Evolutionary conservation across 2,797 vertebrate genomes (phyloP).

Genomic region (Phalanger gymnotis): DNA sequence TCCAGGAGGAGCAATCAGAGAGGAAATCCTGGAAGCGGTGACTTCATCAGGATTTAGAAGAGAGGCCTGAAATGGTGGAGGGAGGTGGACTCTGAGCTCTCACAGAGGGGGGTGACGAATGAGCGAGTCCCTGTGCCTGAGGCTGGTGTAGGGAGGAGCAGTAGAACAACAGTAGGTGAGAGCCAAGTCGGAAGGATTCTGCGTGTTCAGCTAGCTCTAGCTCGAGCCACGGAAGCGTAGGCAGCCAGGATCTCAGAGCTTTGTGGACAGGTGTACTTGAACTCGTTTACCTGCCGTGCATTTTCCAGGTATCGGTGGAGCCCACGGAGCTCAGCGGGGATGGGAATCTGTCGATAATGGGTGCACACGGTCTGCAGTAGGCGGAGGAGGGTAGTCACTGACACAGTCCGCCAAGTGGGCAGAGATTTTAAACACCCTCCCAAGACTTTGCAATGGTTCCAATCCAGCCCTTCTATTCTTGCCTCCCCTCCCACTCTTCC

Average conservation of each 20-base stretch:
- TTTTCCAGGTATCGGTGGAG: constrained; percentile 89
- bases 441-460: not conserved
- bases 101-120: not conserved
- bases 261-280: constrained; percentile 91
- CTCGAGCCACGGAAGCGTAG: constrained; percentile 86
- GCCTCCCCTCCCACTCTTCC: not conserved
- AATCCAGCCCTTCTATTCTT: not conserved
- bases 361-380: constrained; percentile 89
- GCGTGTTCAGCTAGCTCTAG: not conserved
- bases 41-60: not conserved
- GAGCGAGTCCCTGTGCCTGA: accelerated
- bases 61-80: not conserved
- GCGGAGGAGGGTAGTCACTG: not conserved
- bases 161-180: accelerated
- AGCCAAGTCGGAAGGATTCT: not conserved
- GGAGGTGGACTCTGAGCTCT: not conserved
- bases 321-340: constrained; percentile 86
- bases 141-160: accelerated
- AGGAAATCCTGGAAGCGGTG: not conserved
- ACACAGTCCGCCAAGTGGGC: no score
- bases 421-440: not conserved
- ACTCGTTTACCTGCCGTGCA: constrained; percentile 88
- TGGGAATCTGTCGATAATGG: constrained; percentile 88
- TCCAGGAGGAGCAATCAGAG: not conserved
- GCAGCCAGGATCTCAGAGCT: constrained; percentile 89